These are phyloP conservation scores for Branchipolynoe longqiensis DNA, from an alignment of 2,888 invertebrate species.

Conservation along the genomic window DNA sequence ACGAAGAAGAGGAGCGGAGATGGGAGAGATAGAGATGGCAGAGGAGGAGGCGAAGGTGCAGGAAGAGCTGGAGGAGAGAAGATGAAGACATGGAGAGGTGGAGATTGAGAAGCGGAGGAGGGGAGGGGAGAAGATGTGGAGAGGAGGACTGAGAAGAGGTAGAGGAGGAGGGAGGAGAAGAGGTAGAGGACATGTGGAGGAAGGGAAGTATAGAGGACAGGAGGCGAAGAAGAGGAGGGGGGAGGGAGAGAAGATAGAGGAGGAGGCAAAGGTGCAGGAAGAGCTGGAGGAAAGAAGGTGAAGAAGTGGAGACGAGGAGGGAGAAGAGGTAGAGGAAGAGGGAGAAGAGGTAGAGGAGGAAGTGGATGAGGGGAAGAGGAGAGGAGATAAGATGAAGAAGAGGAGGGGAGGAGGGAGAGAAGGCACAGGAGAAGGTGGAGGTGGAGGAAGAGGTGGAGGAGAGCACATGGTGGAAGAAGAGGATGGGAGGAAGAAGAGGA, in stretches of 20 bases:
- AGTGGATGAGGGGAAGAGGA: background rate
- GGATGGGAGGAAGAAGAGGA: background rate
- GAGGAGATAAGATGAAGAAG: background rate
- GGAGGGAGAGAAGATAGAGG: background rate
- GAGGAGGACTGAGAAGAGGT: too few relatives aligned
- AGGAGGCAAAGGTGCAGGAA: background rate
- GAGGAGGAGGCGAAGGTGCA: too few relatives aligned
- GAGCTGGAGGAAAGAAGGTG: background rate
- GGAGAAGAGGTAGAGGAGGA: background rate
- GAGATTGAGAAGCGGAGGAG: too few relatives aligned
- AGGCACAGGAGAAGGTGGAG: background rate
- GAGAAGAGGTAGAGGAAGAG: background rate
- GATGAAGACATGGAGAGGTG: too few relatives aligned
- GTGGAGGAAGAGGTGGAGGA: background rate
- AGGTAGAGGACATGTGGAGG: too few relatives aligned
- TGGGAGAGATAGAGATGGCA: too few relatives aligned
- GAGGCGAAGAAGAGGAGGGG: too few relatives aligned
- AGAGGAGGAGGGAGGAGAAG: too few relatives aligned
- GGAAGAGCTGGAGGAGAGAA: too few relatives aligned
- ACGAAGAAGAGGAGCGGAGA: too few relatives aligned
- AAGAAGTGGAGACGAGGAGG: background rate
- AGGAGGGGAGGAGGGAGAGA: background rate
- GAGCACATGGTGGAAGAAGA: background rate
- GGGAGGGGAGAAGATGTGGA: too few relatives aligned
- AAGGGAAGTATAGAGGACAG: too few relatives aligned